Conservation (phyloP, 2,113 vertebrate species). For the Emydocephalus ijimae region DNA sequence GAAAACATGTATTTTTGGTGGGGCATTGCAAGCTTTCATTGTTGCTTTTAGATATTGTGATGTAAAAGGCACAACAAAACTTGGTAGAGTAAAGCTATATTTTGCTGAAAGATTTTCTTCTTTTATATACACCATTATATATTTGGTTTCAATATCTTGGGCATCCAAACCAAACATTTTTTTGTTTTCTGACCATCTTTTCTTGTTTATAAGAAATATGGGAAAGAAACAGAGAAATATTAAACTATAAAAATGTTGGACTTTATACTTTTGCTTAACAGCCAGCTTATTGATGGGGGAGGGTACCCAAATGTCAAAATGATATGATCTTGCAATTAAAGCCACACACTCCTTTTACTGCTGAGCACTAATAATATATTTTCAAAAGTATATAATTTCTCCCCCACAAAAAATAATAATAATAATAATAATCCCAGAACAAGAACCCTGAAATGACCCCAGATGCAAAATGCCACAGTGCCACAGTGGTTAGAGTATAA, state of each 20-base stretch:
- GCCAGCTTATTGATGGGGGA: neutral
- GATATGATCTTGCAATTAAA: neutral
- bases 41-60: neutral
- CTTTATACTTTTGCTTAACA: neutral
- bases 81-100: neutral
- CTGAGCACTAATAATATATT: neutral
- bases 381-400: neutral
- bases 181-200: neutral
- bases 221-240: neutral
- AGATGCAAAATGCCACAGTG: too few relatives aligned
- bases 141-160: neutral
- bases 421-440: neutral
- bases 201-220: neutral
- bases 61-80: constrained; percentile 12
- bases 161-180: neutral
- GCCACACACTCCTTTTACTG: neutral
- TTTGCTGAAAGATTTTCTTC: neutral
- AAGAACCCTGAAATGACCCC: neutral
- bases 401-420: too few relatives aligned
- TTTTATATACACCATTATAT: neutral
- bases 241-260: neutral
- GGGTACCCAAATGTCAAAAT: neutral
- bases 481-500: neutral
- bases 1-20: neutral
- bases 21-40: neutral